Conservation (phyloP, 2,888 invertebrate genomes). For the Yponomeuta plumbellus region DNA sequence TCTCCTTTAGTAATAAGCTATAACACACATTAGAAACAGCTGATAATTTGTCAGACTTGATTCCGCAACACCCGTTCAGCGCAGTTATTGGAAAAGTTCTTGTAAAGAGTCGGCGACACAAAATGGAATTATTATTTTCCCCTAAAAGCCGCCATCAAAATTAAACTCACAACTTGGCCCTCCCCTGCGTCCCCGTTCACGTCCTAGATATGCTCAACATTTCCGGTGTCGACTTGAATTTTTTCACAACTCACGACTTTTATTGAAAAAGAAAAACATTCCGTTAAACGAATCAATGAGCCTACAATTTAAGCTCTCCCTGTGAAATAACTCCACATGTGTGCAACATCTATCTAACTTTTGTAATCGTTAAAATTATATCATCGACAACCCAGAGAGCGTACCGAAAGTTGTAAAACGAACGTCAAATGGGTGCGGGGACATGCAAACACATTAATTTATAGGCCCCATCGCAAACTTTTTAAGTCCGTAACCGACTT, state of each 20-base stretch:
- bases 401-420: constrained; percentile 12
- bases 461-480: constrained; percentile 62
- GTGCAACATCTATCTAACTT: neutral
- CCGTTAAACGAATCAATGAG: neutral
- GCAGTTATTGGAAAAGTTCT: constrained; percentile 19
- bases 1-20: too few relatives aligned
- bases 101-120: constrained; percentile 69
- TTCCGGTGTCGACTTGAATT: constrained; percentile 17
- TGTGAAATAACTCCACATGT: too few relatives aligned
- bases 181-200: constrained; percentile 37
- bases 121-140: constrained; percentile 69
- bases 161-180: constrained; percentile 58
- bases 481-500: constrained; percentile 52
- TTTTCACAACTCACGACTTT: constrained; percentile 19
- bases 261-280: neutral
- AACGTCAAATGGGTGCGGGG: constrained; percentile 34
- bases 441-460: constrained; percentile 70
- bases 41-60: too few relatives aligned
- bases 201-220: constrained; percentile 33
- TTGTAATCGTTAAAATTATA: neutral
- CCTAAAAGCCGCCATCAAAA: constrained; percentile 69
- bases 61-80: neutral
- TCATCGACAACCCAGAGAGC: neutral
- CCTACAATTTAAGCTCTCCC: too few relatives aligned
- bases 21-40: too few relatives aligned